Evolutionary conservation across 1,140 invertebrate species (phyloP), one percentile per base, ranked within the genome.

Genomic region (Saccostrea cuccullata): DNA sequence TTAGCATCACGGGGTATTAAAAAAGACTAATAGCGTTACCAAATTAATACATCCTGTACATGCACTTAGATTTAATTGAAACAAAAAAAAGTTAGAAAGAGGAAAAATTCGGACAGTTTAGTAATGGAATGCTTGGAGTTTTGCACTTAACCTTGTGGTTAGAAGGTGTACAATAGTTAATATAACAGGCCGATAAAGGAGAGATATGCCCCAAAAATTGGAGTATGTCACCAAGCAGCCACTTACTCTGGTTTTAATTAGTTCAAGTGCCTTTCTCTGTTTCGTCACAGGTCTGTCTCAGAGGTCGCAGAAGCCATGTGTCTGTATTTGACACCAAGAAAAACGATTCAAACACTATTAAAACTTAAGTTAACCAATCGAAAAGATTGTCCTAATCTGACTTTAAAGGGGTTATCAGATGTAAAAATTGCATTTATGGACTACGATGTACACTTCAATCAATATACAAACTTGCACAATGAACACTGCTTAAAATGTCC

Each of bases 101-200:
- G 58, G 15, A 64, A 15, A 36, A 77, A 30, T 26, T 67, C 60
- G 60, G 60, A 67, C 60, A n/a, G 23, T 64, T 26, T 15, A 3
- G 2, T 77, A 30, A 30, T 77, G 70, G 70, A 77, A 77, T 77
- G 70, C 9, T 77, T 77, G 23, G 70, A 36, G 26, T 26, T 77
- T 77, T 36, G 70, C 70, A 77, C 70, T 77, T 77, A 77, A 77
- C 70, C 70, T 77, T 77, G 70, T 77, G 70, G 70, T 77, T 77
- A 26, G 15, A 77, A 15, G 70, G 23, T 77, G 70, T 26, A 77
- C 70, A 77, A 77, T 77, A 30, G 70, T 15, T 36, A 77, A 77
- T 73, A 30, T 30, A 73, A 73, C 67, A 73, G 13, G 67, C 23
- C 67, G 67, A 73, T 77, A 77, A 77, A 12, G 26, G 23, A 77